phyloP scores from a whole-genome alignment of 2,113 vertebrate genomes.

The Mastomys natalensis region DNA sequence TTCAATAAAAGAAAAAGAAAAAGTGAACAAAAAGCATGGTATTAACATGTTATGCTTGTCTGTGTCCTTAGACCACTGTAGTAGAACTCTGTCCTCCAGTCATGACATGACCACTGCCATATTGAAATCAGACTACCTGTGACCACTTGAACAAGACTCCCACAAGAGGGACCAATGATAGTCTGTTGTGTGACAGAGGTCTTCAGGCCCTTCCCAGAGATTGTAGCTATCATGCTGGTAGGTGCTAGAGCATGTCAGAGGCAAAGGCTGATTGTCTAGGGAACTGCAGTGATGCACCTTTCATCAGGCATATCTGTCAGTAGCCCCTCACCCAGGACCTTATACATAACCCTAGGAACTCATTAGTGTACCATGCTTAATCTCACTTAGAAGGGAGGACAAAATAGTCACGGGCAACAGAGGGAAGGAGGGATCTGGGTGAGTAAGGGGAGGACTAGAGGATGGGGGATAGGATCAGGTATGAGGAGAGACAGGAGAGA shows the following conservation, averaged over 20 bases:
- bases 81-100: too few relatives aligned
- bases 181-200: neutral
- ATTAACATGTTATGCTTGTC: neutral
- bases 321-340: neutral
- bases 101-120: neutral
- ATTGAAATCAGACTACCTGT: neutral
- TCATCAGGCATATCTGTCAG: too few relatives aligned
- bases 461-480: too few relatives aligned
- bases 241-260: neutral
- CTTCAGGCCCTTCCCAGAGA: neutral
- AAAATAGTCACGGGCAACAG: too few relatives aligned
- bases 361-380: neutral
- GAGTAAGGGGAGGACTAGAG: too few relatives aligned
- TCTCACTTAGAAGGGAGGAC: too few relatives aligned
- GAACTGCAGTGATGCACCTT: too few relatives aligned
- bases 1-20: neutral
- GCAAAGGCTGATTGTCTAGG: neutral
- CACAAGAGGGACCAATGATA: too few relatives aligned
- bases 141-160: neutral
- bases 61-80: neutral
- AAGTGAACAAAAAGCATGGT: neutral
- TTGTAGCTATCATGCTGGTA: too few relatives aligned
- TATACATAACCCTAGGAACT: neutral
- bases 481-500: too few relatives aligned
- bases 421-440: too few relatives aligned